Evolutionary conservation across 2,888 invertebrate species (phyloP).

Genomic region (Macaria liturata): DNA sequence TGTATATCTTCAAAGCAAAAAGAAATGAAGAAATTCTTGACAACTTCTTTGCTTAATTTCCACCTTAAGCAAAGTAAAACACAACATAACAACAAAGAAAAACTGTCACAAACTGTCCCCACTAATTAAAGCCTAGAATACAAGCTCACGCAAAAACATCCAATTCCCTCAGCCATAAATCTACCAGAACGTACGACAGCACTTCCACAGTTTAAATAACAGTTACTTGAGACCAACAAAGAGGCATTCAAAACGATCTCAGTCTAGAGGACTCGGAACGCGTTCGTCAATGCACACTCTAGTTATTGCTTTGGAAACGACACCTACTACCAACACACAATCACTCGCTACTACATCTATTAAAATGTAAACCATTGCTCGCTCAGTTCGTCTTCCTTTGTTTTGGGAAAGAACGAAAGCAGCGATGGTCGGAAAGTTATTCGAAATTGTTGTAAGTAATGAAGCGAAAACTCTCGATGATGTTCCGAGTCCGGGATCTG

Average conservation of each 20-base stretch:
- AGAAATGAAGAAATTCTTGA: neutral
- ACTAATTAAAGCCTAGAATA: conserved; percentile 15
- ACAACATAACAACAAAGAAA: neutral
- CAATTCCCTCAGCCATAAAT: conserved; percentile 40
- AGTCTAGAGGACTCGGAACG: conserved; percentile 70
- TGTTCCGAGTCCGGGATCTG: conserved; percentile 22
- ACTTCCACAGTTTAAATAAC: conserved; percentile 1
- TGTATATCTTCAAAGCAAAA: neutral
- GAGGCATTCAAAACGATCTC: conserved; percentile 67
- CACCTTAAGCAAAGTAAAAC: neutral
- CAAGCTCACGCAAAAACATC: conserved; percentile 33
- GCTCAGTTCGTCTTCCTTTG: neutral
- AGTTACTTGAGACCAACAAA: conserved; percentile 48
- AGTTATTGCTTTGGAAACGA: conserved; percentile 53
- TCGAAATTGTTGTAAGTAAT: conserved; percentile 29
- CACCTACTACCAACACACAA: conserved; percentile 16
- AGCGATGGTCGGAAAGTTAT: conserved; percentile 11
- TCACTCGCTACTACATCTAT: neutral
- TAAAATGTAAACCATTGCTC: neutral
- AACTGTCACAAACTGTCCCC: conserved; percentile 1
- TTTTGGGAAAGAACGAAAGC: neutral
- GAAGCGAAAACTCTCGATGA: conserved; percentile 28
- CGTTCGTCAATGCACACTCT: conserved; percentile 74
- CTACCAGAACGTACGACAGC: conserved; percentile 46
- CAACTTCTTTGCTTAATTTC: neutral